Conservation (phyloP, 2,113 vertebrate genomes). For the Aix galericulata region DNA sequence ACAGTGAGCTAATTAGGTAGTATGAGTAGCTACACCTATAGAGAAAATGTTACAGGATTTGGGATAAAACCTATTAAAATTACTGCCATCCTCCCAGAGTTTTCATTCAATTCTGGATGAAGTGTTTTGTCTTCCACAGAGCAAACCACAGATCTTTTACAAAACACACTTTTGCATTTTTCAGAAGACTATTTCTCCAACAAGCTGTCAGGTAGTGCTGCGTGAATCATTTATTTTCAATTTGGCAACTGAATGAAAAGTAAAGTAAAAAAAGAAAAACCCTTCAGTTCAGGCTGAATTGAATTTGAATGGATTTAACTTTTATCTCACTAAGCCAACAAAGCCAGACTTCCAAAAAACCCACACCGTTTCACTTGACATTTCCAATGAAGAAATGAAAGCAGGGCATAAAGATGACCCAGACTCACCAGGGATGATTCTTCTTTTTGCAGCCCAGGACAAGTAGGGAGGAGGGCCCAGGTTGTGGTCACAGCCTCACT, state of each 20-base stretch:
- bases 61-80: neutral
- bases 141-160: neutral
- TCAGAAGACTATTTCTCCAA: constrained; percentile 9
- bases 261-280: neutral
- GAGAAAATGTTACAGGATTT: neutral
- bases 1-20: neutral
- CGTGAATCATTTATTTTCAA: constrained; percentile 1
- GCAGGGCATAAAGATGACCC: neutral
- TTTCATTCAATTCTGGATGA: neutral
- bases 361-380: neutral
- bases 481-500: neutral
- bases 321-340: neutral
- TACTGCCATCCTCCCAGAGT: neutral
- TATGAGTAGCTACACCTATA: neutral
- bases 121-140: neutral
- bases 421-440: neutral
- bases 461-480: neutral
- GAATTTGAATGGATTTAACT: neutral
- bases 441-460: neutral
- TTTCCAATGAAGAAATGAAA: neutral
- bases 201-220: neutral
- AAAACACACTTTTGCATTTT: constrained; percentile 3
- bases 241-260: constrained; percentile 11
- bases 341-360: neutral
- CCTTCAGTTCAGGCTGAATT: neutral